These are phyloP conservation scores for Terrapene triunguis DNA, from an alignment of 2,113 vertebrate species.

Conservation along the genomic window DNA sequence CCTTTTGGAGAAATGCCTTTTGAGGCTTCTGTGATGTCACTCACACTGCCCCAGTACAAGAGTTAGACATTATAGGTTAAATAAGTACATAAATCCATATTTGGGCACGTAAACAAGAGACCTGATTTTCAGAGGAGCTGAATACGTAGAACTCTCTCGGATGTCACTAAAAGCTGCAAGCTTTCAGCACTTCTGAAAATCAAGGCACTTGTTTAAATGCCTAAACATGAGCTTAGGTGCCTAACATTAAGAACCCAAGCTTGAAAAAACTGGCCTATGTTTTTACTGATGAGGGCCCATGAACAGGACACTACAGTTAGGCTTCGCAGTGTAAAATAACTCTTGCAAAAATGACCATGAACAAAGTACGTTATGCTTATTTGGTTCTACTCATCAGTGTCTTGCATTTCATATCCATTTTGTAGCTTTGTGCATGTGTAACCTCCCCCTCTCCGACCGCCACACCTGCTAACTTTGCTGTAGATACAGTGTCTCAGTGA, in stretches of 20 bases:
- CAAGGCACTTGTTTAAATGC: neutral
- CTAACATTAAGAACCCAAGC: neutral
- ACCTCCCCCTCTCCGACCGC: neutral
- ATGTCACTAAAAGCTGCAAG: neutral
- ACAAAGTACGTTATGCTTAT: neutral
- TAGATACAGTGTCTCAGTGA: neutral
- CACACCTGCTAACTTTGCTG: neutral
- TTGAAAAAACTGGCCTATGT: neutral
- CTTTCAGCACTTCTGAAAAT: constrained; percentile 25
- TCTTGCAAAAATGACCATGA: neutral
- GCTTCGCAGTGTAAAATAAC: neutral
- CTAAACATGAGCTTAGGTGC: neutral
- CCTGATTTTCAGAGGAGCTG: neutral
- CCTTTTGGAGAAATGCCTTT: neutral
- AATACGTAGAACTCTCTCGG: neutral
- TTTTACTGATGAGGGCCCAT: constrained; percentile 9
- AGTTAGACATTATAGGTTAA: neutral
- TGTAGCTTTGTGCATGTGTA: neutral
- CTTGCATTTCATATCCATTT: constrained; percentile 13
- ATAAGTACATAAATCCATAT: constrained; percentile 7
- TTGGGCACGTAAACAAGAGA: neutral
- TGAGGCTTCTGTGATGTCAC: neutral
- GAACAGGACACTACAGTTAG: neutral
- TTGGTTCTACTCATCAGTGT: neutral
- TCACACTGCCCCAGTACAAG: neutral